Percentiles rank a stretch among this genome's conserved stretches.
Evolutionary conservation across 2,113 vertebrate genomes (phyloP).

Genomic region (Megaptera novaeangliae): DNA sequence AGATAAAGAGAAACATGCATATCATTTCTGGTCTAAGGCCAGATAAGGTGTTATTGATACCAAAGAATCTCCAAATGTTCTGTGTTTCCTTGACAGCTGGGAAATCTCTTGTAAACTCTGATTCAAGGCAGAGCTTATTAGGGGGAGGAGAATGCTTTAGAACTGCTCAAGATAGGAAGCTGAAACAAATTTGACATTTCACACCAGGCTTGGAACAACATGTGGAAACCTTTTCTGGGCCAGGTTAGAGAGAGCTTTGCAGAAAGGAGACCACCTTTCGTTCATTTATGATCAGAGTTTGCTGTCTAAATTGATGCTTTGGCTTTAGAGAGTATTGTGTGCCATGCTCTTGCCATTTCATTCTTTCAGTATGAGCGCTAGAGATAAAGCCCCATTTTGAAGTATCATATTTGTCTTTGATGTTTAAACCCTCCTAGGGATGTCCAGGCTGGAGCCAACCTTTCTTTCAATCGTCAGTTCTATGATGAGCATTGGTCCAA

Average conservation of each 20-base stretch:
- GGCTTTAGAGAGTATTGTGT: background rate
- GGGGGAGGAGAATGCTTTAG: background rate
- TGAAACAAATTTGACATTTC: background rate
- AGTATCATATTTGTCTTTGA: background rate
- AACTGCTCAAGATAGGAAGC: background rate
- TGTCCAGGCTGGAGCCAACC: constrained; percentile 91
- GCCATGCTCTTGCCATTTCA: background rate
- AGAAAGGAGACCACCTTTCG: background rate
- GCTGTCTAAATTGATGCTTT: background rate
- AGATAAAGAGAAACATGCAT: background rate
- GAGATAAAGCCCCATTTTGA: background rate
- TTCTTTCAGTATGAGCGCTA: background rate
- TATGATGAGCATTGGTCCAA: constrained; percentile 99
- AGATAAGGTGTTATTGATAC: background rate
- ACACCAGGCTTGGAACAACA: background rate
- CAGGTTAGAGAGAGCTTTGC: background rate
- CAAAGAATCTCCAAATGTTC: background rate
- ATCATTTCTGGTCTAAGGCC: background rate
- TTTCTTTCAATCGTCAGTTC: constrained; percentile 93
- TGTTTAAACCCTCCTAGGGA: constrained; percentile 82
- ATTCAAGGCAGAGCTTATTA: background rate
- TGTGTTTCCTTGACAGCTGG: background rate
- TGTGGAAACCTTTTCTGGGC: background rate
- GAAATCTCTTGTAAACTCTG: background rate
- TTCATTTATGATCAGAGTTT: background rate